These are phyloP conservation scores for Drosophila recens DNA, from an alignment of 2,888 invertebrate species.

Conservation along the genomic window DNA sequence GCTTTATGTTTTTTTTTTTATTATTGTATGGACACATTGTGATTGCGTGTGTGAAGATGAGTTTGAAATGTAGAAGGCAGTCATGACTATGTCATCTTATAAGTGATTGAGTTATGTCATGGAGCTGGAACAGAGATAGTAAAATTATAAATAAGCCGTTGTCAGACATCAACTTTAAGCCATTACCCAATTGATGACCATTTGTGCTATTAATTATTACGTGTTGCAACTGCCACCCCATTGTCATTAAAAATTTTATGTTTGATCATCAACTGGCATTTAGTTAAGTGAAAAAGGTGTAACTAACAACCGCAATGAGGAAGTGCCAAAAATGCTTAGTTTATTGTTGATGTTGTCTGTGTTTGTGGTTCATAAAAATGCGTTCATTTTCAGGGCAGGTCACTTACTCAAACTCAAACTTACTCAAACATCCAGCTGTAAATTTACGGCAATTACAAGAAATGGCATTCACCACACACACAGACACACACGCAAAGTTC, in stretches of 20 bases:
- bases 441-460: constrained; percentile 13
- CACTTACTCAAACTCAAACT: constrained; percentile 1
- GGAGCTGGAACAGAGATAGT: not conserved
- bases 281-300: not conserved
- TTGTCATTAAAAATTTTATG: not conserved
- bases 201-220: not conserved
- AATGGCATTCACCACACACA: constrained; percentile 2
- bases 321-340: constrained; percentile 18
- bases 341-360: constrained; percentile 11
- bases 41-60: constrained; percentile 35
- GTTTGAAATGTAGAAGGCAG: not conserved
- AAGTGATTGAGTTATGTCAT: constrained; percentile 23
- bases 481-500: not conserved
- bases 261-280: not conserved
- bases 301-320: constrained; percentile 18
- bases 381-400: constrained; percentile 10
- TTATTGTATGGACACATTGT: constrained; percentile 7
- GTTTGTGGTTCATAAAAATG: constrained; percentile 16
- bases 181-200: not conserved
- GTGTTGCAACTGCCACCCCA: not conserved
- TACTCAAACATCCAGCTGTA: constrained; percentile 14
- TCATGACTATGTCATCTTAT: constrained; percentile 15
- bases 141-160: not conserved
- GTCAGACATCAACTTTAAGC: not conserved
- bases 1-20: not conserved